Conservation (phyloP, 2,797 vertebrate genomes). For the Cyprinella venusta region DNA sequence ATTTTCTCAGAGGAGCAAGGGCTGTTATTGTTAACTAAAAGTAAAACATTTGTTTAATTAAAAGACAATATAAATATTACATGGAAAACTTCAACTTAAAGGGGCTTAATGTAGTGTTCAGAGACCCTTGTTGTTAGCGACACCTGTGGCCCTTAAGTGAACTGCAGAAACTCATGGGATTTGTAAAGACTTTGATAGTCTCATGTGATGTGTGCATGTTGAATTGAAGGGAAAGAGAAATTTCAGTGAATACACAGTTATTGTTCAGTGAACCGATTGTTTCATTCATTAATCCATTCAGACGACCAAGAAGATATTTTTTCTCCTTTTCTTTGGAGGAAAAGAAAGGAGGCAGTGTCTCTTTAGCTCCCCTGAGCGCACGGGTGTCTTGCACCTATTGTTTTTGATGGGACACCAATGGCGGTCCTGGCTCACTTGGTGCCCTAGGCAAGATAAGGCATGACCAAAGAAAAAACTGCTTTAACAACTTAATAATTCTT, state of each 20-base stretch:
- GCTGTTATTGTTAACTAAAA: neutral
- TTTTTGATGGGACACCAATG: neutral
- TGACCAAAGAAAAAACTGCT: neutral
- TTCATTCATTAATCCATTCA: too few relatives aligned
- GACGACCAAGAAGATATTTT: too few relatives aligned
- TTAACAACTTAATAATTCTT: neutral
- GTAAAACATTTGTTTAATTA: neutral
- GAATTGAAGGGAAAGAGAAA: too few relatives aligned
- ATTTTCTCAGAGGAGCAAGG: neutral
- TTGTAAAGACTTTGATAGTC: too few relatives aligned
- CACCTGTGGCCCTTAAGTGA: neutral
- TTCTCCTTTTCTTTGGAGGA: too few relatives aligned
- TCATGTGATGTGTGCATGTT: too few relatives aligned
- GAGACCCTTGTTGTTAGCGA: neutral
- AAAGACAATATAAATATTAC: neutral
- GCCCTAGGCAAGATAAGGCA: neutral
- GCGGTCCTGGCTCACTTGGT: neutral
- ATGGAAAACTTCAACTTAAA: neutral
- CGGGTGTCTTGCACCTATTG: constrained; percentile 7
- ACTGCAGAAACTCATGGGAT: too few relatives aligned
- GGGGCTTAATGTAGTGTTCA: neutral
- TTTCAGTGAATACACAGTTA: too few relatives aligned
- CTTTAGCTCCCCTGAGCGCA: neutral
- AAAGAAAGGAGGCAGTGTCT: neutral
- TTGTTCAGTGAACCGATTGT: too few relatives aligned